Evolutionary conservation across 2,888 invertebrate genomes (phyloP).

Genomic region (Leucozona laternaria): DNA sequence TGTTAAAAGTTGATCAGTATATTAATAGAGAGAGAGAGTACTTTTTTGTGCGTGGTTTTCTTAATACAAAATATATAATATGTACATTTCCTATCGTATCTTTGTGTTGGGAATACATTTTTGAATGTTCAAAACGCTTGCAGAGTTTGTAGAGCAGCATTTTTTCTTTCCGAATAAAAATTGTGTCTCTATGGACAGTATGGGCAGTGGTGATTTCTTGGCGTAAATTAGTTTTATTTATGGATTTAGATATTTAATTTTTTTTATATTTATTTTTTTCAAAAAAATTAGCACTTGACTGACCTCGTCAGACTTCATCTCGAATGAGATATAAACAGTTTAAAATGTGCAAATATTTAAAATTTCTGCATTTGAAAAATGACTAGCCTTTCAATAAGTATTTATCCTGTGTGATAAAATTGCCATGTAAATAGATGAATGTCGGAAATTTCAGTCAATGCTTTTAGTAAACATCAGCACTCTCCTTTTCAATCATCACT

Average conservation of each 20-base stretch:
- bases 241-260: constrained; percentile 29
- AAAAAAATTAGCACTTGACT: constrained; percentile 29
- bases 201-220: constrained; percentile 16
- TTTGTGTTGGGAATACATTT: neutral
- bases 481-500: constrained; percentile 44
- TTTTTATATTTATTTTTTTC: neutral
- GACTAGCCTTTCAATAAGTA: constrained; percentile 19
- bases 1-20: constrained; percentile 43
- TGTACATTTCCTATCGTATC: neutral
- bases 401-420: constrained; percentile 13
- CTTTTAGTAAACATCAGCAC: constrained; percentile 37
- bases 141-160: constrained; percentile 26
- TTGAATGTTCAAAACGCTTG: constrained; percentile 6
- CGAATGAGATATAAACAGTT: constrained; percentile 21
- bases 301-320: constrained; percentile 38
- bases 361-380: constrained; percentile 27
- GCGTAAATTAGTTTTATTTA: constrained; percentile 56
- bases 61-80: neutral
- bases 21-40: constrained; percentile 45
- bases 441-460: constrained; percentile 43
- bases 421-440: constrained; percentile 5
- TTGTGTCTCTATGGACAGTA: constrained; percentile 20
- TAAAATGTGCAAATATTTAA: constrained; percentile 20
- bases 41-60: constrained; percentile 35
- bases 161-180: constrained; percentile 26